phyloP scores from a whole-genome alignment of 2,888 invertebrate species.

The Phrixothrix hirtus region DNA sequence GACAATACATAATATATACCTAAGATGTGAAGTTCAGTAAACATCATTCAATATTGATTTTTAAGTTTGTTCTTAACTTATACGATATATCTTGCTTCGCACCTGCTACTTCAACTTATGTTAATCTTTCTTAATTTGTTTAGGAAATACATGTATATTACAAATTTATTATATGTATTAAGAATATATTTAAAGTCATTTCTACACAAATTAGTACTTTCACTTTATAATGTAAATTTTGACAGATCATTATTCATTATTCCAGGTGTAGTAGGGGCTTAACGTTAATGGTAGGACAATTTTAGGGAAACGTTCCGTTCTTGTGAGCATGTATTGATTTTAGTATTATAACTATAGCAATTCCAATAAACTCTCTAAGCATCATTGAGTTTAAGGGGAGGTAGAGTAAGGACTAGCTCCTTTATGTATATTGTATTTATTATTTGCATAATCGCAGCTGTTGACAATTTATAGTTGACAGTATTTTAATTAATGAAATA shows the following conservation, averaged over 20 bases:
- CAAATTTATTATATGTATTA: no score
- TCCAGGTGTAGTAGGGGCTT: no score
- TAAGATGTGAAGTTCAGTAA: not conserved
- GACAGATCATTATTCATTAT: no score
- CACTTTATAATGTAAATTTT: no score
- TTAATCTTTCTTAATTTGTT: not conserved
- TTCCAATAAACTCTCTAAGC: conserved; percentile 8
- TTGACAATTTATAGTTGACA: not conserved
- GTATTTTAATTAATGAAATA: not conserved
- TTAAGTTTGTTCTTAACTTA: not conserved
- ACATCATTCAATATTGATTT: not conserved
- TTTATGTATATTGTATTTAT: conserved; percentile 9
- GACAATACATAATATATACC: not conserved
- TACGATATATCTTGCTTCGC: not conserved
- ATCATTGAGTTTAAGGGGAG: conserved; percentile 6
- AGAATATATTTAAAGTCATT: no score
- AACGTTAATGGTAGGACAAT: not conserved
- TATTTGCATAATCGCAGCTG: conserved; percentile 4
- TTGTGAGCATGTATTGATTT: conserved; percentile 25
- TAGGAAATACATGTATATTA: no score
- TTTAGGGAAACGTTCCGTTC: conserved; percentile 16
- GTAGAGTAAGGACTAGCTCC: conserved; percentile 7
- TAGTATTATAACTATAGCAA: conserved; percentile 27
- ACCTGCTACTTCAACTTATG: not conserved
- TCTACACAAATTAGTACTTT: no score